Conservation (phyloP, 2,888 invertebrate species). For the Sminthurides aquaticus region DNA sequence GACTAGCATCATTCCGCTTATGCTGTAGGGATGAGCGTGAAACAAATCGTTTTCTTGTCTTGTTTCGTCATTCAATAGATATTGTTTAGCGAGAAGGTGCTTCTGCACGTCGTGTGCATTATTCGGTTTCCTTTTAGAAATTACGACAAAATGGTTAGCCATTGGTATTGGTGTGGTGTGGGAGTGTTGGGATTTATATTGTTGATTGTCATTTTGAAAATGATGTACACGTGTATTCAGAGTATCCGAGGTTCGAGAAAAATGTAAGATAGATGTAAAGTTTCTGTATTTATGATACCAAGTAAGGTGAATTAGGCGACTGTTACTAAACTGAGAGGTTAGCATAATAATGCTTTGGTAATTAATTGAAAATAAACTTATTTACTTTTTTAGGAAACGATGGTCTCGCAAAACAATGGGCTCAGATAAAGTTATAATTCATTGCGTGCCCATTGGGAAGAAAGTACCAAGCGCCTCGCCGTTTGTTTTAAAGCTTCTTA, state of each 20-base stretch:
- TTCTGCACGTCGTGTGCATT: too few species aligned
- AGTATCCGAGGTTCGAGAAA: conserved; percentile 1
- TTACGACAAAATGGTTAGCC: not conserved
- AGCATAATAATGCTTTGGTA: not conserved
- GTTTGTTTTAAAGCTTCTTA: conserved; percentile 48
- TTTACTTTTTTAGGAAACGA: conserved; percentile 1
- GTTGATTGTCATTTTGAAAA: not conserved
- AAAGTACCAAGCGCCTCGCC: conserved; percentile 47
- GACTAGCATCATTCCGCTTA: too few species aligned
- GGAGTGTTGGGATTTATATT: conserved; percentile 1
- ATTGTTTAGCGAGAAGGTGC: too few species aligned
- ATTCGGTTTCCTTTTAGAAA: too few species aligned
- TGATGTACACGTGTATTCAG: not conserved
- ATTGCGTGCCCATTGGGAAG: conserved; percentile 1
- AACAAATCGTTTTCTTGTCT: too few species aligned
- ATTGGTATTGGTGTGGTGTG: conserved; percentile 14
- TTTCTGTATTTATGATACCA: too few species aligned
- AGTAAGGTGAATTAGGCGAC: not conserved
- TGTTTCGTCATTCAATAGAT: too few species aligned
- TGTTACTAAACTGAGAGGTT: not conserved
- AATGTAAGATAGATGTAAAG: too few species aligned
- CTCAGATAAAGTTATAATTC: conserved; percentile 6
- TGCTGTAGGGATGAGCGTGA: too few species aligned
- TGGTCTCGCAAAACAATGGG: not conserved
- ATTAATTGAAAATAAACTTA: not conserved